These are phyloP conservation scores for Sitodiplosis mosellana DNA, from an alignment of 1,140 invertebrate genomes.

Conservation along the genomic window DNA sequence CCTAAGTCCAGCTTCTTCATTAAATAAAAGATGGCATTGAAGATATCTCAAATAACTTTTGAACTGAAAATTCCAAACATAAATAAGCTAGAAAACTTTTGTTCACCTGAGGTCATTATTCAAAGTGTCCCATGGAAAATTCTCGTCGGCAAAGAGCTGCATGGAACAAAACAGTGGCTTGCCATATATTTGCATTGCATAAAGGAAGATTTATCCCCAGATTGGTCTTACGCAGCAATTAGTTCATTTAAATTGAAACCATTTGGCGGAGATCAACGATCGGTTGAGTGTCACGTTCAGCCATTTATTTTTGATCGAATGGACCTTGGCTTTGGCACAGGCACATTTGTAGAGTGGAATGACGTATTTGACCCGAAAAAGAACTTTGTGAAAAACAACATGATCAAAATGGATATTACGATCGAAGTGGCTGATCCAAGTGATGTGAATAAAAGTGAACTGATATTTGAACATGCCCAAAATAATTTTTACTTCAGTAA, in stretches of 20 bases:
- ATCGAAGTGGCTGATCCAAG: too few species aligned
- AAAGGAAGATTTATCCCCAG: not conserved
- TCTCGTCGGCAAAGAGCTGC: not conserved
- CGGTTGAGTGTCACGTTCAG: not conserved
- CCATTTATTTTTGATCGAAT: not conserved
- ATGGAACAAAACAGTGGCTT: too few species aligned
- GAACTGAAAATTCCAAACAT: not conserved
- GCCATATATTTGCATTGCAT: not conserved
- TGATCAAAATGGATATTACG: too few species aligned
- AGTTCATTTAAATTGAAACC: not conserved
- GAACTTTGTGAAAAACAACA: too few species aligned
- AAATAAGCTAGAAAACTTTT: not conserved
- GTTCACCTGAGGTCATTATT: not conserved
- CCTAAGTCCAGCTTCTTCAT: too few species aligned
- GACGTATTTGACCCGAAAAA: not conserved
- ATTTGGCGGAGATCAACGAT: not conserved
- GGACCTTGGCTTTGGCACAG: not conserved
- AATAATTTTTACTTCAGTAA: too few species aligned
- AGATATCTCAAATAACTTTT: too few species aligned
- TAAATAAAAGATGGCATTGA: too few species aligned
- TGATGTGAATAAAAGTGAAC: too few species aligned
- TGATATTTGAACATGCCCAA: too few species aligned
- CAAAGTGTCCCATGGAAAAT: not conserved
- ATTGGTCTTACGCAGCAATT: not conserved
- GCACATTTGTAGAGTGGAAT: not conserved